Percentiles rank a stretch among this genome's conserved stretches.
Conservation (phyloP, 2,888 invertebrate genomes). For the Thera obeliscata region DNA sequence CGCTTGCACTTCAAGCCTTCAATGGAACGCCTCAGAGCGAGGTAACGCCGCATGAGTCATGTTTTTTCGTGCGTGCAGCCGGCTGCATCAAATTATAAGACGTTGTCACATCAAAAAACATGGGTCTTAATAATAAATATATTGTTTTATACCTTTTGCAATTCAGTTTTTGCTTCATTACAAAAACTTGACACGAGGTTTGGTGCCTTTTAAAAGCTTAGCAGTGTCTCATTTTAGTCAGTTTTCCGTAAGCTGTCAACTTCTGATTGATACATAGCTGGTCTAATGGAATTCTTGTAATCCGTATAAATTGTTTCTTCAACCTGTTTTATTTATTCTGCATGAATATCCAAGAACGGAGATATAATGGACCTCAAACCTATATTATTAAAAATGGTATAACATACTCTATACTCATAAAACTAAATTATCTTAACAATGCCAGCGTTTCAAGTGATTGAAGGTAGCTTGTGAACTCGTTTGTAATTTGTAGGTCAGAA, state of each 20-base stretch:
- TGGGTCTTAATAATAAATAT: too few relatives aligned
- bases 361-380: too few relatives aligned
- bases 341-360: constrained; percentile 2
- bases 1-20: too few relatives aligned
- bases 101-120: too few relatives aligned
- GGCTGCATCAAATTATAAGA: too few relatives aligned
- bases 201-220: constrained; percentile 26
- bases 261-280: constrained; percentile 37
- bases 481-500: constrained; percentile 6
- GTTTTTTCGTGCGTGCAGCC: too few relatives aligned
- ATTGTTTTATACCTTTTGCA: background rate
- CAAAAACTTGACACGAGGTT: constrained; percentile 18
- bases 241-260: constrained; percentile 37
- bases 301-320: constrained; percentile 27
- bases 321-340: constrained; percentile 15
- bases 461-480: background rate
- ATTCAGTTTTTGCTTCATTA: background rate
- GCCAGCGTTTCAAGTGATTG: background rate
- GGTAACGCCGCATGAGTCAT: too few relatives aligned
- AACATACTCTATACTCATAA: background rate
- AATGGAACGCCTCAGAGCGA: too few relatives aligned
- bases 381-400: too few relatives aligned
- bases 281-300: constrained; percentile 35
- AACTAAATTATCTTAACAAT: too few relatives aligned
- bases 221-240: constrained; percentile 32